phyloP scores from a whole-genome alignment of 2,113 vertebrate species.

The Megaceryle torquata region DNA sequence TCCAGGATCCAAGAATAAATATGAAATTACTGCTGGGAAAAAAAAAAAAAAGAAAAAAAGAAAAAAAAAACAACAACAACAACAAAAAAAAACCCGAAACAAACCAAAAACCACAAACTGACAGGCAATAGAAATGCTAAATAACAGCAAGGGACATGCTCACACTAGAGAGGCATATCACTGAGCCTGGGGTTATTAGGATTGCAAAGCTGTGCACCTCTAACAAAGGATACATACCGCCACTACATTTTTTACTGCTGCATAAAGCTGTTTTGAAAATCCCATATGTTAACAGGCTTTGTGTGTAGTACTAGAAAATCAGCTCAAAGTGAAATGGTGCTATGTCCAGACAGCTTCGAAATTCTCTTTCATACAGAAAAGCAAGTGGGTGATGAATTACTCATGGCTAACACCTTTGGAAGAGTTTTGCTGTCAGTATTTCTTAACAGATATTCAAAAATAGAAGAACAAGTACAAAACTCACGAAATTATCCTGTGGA shows the following conservation, averaged over 20 bases:
- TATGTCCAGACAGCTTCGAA: neutral
- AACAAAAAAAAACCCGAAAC: neutral
- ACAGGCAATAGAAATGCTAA: neutral
- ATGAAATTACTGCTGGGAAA: neutral
- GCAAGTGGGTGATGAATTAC: neutral
- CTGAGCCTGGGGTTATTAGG: neutral
- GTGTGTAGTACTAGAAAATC: neutral
- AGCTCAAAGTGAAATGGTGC: neutral
- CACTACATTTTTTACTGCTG: neutral
- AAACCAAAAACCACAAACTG: neutral
- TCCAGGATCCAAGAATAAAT: neutral
- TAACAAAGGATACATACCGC: neutral
- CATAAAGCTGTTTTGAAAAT: neutral
- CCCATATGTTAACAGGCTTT: neutral
- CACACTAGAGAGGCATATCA: rapidly evolving
- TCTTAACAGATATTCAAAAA: neutral
- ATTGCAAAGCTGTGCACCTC: neutral
- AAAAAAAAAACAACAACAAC: neutral
- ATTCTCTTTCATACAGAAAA: neutral
- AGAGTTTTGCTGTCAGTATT: neutral
- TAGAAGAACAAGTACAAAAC: neutral
- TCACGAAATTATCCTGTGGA: neutral
- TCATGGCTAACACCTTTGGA: neutral
- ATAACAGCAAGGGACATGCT: neutral
- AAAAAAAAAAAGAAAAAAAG: neutral